Evolutionary conservation across 2,113 vertebrate genomes (phyloP), one percentile per base, ranked within the genome.

Genomic region (Anhinga anhinga): DNA sequence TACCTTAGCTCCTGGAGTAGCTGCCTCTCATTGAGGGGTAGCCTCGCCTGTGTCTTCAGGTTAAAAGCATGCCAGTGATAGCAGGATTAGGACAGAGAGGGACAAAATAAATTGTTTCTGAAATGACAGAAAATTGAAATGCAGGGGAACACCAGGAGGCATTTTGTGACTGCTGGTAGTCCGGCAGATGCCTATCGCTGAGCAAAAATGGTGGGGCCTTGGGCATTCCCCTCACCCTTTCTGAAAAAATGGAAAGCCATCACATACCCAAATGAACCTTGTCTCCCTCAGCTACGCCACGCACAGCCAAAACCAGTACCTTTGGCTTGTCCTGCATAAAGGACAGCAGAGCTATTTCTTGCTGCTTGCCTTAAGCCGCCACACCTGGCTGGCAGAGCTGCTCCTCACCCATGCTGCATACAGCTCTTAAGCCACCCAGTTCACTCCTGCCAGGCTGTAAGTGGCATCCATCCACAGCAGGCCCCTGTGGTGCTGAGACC

Each of bases 121-220:
- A 40, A 17, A 22, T 25, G 19, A 27, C 21, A 93, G 49, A 72
- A 26, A 15, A 13, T 0, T 26, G 30, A 88, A 27, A 61, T 6
- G 4, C 36, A 61, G 11, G 14, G 36, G 22, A 83, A 53, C 27
- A 53, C 0, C 2, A 92, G 62, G 23, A 86, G 44, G 9, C 5
- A 0, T 52, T 94, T 42, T 81, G 44, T 58, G 55, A 38, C 34
- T 80, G 58, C 58, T 59, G 40, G 21, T 52, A 83, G 72, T 15
- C 29, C 49, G 82, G 59, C 11, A 44, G 47, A 50, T 49, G 27
- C n/a, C 29, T 40, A 34, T 32, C 1, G 0, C 34, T 47, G 42
- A 36, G 26, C 13, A 63, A 67, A 47, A 0, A 0, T 36, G 22
- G 13, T 1, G 2, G 20, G 13, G 7, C 11, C 30, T 42, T 22